A percentile compares a stretch with the other conserved stretches of the same genome.
These are phyloP conservation scores for Paralichthys olivaceus DNA, from an alignment of 2,113 vertebrate genomes.

Conservation along the genomic window DNA sequence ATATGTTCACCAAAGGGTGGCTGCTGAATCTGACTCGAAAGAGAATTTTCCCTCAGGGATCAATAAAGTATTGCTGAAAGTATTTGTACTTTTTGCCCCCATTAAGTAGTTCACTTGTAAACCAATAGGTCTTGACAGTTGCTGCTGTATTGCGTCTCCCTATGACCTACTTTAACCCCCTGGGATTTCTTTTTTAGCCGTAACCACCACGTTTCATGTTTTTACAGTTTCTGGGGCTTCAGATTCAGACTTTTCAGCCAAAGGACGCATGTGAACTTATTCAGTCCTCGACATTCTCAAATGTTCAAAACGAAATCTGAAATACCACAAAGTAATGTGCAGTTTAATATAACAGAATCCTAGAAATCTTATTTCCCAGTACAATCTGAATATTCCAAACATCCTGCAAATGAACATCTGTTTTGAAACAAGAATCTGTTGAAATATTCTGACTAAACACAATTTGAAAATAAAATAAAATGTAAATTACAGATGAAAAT, in stretches of 20 bases:
- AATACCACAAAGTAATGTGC: not conserved
- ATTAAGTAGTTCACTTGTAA: not conserved
- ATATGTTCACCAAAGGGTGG: not conserved
- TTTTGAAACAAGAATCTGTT: too few relatives aligned
- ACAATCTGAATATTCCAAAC: too few relatives aligned
- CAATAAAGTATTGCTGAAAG: not conserved
- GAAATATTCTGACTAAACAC: too few relatives aligned
- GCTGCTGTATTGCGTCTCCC: not conserved
- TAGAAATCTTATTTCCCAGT: too few relatives aligned
- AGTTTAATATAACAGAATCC: too few relatives aligned
- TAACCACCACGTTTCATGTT: not conserved
- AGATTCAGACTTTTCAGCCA: too few relatives aligned
- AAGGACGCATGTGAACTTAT: not conserved
- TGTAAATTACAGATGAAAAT: too few relatives aligned
- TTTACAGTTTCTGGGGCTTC: not conserved
- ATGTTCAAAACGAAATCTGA: not conserved
- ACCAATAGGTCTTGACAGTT: not conserved
- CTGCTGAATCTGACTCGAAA: not conserved
- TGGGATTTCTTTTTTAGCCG: too few relatives aligned
- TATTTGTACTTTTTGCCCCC: not conserved
- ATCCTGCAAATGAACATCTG: too few relatives aligned
- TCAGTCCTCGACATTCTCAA: not conserved
- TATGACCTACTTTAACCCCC: too few relatives aligned
- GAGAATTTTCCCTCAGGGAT: not conserved
- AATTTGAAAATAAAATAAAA: too few relatives aligned